Percentiles rank a stretch among this genome's conserved stretches.
phyloP scores from a whole-genome alignment of 2,113 vertebrate genomes.

The Eclectus roratus region DNA sequence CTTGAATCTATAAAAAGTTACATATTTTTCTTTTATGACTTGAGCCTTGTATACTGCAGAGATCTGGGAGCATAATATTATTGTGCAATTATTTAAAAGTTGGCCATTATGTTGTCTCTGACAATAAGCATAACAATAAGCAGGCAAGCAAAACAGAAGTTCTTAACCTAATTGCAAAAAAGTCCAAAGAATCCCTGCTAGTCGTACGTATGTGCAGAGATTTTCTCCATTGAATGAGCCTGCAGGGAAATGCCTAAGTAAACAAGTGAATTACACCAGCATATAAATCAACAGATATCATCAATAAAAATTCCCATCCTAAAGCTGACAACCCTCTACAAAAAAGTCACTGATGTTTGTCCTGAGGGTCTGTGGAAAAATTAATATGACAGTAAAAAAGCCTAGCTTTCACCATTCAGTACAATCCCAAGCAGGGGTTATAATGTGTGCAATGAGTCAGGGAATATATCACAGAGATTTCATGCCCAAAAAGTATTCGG shows the following conservation, averaged over 20 bases:
- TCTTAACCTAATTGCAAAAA: neutral
- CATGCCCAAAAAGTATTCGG: neutral
- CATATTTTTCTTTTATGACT: neutral
- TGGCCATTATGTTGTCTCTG: neutral
- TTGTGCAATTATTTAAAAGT: neutral
- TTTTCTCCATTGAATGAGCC: neutral
- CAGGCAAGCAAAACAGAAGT: neutral
- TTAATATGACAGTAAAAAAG: neutral
- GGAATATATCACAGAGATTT: neutral
- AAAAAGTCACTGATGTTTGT: neutral
- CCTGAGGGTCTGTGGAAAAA: conserved; percentile 28
- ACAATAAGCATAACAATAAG: neutral
- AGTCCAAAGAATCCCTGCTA: neutral
- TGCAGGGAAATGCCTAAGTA: neutral
- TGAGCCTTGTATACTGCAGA: neutral
- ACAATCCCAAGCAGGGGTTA: neutral
- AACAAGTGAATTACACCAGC: neutral
- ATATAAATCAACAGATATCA: neutral
- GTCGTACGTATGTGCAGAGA: neutral
- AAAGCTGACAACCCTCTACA: neutral
- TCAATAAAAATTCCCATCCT: conserved; percentile 20
- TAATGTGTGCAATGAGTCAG: neutral
- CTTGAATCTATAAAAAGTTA: neutral
- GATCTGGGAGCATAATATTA: neutral
- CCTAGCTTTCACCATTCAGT: neutral